Conservation (phyloP, 1,140 invertebrate species). For the Dreissena rostriformis region DNA sequence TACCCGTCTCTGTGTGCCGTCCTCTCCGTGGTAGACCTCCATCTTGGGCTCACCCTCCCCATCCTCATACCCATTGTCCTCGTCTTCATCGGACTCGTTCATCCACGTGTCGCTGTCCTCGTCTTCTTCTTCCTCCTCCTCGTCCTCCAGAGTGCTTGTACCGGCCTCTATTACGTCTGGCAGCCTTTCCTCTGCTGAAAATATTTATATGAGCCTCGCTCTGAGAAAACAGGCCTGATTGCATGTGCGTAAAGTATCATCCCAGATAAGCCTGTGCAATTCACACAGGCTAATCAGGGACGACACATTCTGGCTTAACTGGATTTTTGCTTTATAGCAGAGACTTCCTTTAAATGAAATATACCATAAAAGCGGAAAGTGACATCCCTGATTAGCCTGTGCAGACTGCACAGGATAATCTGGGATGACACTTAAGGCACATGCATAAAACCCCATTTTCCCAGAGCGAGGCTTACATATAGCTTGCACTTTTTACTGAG, state of each 20-base stretch:
- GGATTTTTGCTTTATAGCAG: no score
- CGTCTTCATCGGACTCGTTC: constrained; percentile 42
- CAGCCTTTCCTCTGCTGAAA: no score
- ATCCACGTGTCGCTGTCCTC: constrained; percentile 31
- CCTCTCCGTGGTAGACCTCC: neutral
- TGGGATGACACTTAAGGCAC: neutral
- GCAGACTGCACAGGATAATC: neutral
- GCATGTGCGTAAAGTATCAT: no score
- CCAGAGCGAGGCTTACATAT: no score
- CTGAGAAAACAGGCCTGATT: no score
- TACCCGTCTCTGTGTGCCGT: neutral
- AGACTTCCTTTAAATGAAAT: neutral
- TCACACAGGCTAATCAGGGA: no score
- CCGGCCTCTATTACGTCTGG: constrained; percentile 1
- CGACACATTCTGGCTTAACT: no score
- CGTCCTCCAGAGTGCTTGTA: constrained; percentile 11
- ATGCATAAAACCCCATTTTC: neutral
- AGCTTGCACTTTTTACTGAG: no score
- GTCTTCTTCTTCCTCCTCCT: constrained; percentile 8
- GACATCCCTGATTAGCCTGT: neutral
- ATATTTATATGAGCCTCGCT: no score
- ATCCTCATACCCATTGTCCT: constrained; percentile 1
- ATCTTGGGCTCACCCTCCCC: constrained; percentile 3
- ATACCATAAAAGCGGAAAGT: neutral
- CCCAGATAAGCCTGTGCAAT: no score